phyloP scores from a whole-genome alignment of 2,113 vertebrate genomes.

The Neomonachus schauinslandi region DNA sequence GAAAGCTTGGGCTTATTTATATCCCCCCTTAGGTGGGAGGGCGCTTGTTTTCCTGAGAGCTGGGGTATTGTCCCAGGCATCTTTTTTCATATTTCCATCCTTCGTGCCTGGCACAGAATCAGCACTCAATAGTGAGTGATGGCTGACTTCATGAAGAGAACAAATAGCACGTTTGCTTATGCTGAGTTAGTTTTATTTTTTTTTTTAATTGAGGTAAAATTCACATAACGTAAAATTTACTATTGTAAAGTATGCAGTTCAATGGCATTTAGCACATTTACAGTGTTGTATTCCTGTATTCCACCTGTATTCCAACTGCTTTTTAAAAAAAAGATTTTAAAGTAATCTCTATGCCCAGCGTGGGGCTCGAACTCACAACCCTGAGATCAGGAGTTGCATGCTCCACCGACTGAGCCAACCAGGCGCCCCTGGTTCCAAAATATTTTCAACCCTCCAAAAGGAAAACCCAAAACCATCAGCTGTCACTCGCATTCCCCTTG shows the following conservation, averaged over 20 bases:
- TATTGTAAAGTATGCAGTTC: background rate
- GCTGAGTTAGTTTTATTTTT: background rate
- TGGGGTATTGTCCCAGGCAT: background rate
- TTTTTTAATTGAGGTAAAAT: background rate
- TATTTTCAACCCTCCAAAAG: background rate
- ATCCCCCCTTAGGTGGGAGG: background rate
- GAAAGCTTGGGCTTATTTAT: background rate
- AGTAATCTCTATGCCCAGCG: background rate
- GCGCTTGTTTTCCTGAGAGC: background rate
- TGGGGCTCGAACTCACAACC: background rate
- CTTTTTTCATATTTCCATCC: background rate
- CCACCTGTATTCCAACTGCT: background rate
- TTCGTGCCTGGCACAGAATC: background rate
- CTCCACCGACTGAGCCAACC: background rate
- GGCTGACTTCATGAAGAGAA: background rate
- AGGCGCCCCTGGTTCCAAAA: background rate
- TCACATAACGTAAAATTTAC: background rate
- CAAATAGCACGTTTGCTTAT: rapidly evolving
- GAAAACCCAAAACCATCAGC: background rate
- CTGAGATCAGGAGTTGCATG: background rate
- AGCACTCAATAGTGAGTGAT: rapidly evolving
- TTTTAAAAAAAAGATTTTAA: background rate
- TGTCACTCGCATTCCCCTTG: too few relatives aligned
- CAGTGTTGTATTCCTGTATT: too few relatives aligned
- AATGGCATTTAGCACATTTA: background rate